phyloP scores from a whole-genome alignment of 2,888 invertebrate species.

The Melitaea athalia region DNA sequence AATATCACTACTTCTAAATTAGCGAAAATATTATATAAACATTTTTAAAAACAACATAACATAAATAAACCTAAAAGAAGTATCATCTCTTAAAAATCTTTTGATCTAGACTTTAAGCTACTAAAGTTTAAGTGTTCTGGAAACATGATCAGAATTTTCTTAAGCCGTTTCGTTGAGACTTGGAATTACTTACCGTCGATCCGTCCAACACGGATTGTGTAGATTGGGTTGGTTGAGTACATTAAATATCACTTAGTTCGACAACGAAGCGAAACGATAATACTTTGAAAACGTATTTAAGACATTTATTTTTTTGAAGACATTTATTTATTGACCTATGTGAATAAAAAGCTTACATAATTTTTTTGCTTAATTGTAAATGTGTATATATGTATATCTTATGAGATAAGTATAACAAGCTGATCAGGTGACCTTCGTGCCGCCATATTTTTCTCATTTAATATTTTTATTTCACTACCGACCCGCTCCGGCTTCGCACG shows the following conservation, averaged over 20 bases:
- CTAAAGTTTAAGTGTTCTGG: background rate
- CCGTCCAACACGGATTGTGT: constrained; percentile 2
- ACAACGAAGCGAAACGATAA: background rate
- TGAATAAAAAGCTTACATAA: background rate
- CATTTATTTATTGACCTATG: background rate
- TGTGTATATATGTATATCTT: too few species aligned
- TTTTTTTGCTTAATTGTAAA: background rate
- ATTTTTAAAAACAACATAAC: too few species aligned
- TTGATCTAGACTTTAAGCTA: background rate
- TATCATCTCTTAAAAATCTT: background rate
- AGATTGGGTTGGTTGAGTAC: background rate
- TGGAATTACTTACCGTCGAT: background rate
- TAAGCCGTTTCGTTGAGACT: background rate
- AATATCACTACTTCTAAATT: too few species aligned
- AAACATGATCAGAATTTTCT: background rate
- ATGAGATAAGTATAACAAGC: too few species aligned
- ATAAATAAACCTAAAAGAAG: too few species aligned
- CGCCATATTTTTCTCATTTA: too few species aligned
- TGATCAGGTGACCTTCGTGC: too few species aligned
- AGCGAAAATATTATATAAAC: too few species aligned
- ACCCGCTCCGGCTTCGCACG: too few species aligned
- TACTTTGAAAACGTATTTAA: background rate
- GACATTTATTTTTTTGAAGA: background rate
- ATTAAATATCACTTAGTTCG: constrained; percentile 5
- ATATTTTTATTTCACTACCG: too few species aligned